phyloP scores from a whole-genome alignment of 2,113 vertebrate genomes.

The Cheirogaleus medius region DNA sequence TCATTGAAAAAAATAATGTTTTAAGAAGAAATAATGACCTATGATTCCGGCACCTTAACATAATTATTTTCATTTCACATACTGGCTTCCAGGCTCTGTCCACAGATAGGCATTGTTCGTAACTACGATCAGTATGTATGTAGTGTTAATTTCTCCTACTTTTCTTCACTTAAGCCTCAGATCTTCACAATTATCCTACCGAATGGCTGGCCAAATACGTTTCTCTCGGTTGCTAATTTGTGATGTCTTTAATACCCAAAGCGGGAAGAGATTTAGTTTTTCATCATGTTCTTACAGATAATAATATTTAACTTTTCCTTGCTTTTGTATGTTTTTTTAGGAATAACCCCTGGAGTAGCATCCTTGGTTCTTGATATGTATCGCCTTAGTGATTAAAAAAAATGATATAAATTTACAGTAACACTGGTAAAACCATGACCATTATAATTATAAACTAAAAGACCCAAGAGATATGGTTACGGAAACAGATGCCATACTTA shows the following conservation, averaged over 20 bases:
- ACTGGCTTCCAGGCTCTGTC: neutral
- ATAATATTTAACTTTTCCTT: neutral
- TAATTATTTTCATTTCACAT: neutral
- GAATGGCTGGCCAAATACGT: neutral
- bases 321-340: neutral
- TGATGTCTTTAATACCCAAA: conserved; percentile 13
- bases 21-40: neutral
- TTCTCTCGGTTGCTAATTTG: neutral
- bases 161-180: neutral
- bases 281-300: neutral
- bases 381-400: neutral
- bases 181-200: neutral
- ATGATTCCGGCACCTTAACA: neutral
- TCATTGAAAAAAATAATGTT: neutral
- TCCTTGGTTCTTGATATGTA: neutral
- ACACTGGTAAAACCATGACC: neutral
- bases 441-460: conserved; percentile 14
- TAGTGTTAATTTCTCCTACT: neutral
- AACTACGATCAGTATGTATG: neutral
- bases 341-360: neutral
- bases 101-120: neutral
- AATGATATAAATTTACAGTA: neutral
- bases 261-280: neutral
- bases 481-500: neutral
- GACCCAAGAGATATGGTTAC: neutral